Evolutionary conservation across 2,113 vertebrate species (phyloP).

Genomic region (Pholis gunnellus): DNA sequence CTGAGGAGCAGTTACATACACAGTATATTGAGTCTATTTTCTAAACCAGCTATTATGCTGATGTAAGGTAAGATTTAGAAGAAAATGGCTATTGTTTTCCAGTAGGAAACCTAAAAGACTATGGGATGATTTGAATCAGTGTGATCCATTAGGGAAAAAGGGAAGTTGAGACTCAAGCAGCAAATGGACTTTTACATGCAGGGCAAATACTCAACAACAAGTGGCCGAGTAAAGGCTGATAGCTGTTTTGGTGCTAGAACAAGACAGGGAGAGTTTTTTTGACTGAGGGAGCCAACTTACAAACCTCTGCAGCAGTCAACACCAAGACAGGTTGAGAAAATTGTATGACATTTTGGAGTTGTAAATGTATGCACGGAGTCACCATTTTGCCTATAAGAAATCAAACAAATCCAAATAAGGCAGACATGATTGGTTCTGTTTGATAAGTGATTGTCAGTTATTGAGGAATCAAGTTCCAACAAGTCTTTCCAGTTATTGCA

Average conservation of each 20-base stretch:
- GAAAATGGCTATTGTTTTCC: background rate
- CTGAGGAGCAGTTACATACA: background rate
- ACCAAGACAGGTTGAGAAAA: background rate
- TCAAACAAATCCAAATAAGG: background rate
- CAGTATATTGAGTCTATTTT: background rate
- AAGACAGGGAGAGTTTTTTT: background rate
- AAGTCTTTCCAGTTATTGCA: slow-evolving; percentile 1
- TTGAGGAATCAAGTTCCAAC: background rate
- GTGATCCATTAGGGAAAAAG: background rate
- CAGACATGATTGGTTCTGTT: background rate
- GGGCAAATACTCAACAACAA: background rate
- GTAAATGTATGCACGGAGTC: background rate
- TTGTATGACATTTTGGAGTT: background rate
- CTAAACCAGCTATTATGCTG: background rate
- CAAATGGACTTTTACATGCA: background rate
- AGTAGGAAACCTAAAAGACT: background rate
- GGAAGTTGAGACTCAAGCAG: background rate
- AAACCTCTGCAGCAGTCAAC: background rate
- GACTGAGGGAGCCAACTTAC: background rate
- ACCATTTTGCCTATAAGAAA: background rate
- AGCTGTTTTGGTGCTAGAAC: background rate
- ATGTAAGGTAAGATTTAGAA: background rate
- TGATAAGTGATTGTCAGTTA: background rate
- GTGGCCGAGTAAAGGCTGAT: background rate
- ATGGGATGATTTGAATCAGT: background rate